Conservation (phyloP, 2,797 vertebrate genomes). For the Anas flavirostris region DNA sequence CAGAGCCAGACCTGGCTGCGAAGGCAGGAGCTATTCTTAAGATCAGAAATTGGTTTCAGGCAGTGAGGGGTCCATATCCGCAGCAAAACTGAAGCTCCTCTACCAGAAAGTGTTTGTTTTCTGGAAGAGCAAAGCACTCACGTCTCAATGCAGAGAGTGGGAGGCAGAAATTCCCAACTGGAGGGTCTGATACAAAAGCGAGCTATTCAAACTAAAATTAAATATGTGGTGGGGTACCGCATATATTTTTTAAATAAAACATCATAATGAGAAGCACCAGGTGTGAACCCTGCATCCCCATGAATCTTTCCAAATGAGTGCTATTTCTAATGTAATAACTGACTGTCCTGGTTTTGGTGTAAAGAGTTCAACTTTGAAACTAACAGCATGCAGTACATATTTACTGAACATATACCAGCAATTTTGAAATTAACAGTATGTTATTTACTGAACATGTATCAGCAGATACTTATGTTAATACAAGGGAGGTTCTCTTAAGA, state of each 20-base stretch:
- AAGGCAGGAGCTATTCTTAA: not conserved
- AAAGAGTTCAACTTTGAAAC: not conserved
- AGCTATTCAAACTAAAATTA: conserved; percentile 40
- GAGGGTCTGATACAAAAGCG: conserved; percentile 11
- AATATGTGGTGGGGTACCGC: not conserved
- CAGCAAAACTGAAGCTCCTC: not conserved
- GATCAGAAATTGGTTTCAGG: not conserved
- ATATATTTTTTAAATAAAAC: not conserved
- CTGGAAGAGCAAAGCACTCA: not conserved
- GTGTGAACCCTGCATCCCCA: not conserved
- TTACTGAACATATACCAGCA: not conserved
- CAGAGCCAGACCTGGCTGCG: not conserved
- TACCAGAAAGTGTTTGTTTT: not conserved
- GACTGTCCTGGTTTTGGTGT: not conserved
- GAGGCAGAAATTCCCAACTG: not conserved
- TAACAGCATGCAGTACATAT: accelerated
- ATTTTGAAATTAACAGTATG: not conserved
- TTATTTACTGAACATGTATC: not conserved
- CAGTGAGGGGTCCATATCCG: not conserved
- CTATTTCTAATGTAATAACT: not conserved
- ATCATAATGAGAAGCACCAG: not conserved
- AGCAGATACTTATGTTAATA: not conserved
- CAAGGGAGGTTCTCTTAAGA: not conserved
- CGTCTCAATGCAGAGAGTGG: not conserved
- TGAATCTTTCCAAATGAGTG: not conserved